Percentiles rank a stretch among this genome's conserved stretches.
phyloP scores from a whole-genome alignment of 2,113 vertebrate genomes.

The Limanda limanda region DNA sequence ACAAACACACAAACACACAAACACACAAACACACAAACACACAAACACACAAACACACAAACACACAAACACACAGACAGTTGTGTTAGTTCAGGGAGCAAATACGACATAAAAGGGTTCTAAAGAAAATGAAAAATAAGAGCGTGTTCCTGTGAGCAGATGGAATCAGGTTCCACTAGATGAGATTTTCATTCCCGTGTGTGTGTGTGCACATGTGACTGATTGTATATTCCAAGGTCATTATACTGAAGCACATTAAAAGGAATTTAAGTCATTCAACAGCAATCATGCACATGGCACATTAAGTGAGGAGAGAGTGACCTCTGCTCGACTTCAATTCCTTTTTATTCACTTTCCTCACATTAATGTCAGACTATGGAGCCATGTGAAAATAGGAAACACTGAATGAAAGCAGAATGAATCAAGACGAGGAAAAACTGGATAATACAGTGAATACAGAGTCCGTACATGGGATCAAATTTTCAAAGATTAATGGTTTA shows the following conservation, averaged over 20 bases:
- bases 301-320: conserved; percentile 42
- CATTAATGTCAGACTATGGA: conserved; percentile 8
- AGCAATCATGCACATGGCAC: conserved; percentile 42
- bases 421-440: background rate
- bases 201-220: conserved; percentile 38
- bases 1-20: too few species aligned
- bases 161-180: conserved; percentile 27
- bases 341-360: conserved; percentile 28
- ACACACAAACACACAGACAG: background rate
- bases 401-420: background rate
- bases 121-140: too few species aligned
- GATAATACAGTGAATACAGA: background rate
- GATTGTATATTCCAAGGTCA: conserved; percentile 58
- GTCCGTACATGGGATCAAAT: background rate
- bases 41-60: too few species aligned
- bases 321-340: conserved; percentile 26
- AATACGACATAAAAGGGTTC: background rate
- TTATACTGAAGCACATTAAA: conserved; percentile 39
- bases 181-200: conserved; percentile 13
- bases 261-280: conserved; percentile 40
- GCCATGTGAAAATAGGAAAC: conserved; percentile 1
- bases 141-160: conserved; percentile 4
- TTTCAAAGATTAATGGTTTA: too few species aligned
- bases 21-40: background rate
- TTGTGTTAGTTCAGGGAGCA: background rate